phyloP scores from a whole-genome alignment of 2,113 vertebrate genomes.

The Turdus rufiventris region DNA sequence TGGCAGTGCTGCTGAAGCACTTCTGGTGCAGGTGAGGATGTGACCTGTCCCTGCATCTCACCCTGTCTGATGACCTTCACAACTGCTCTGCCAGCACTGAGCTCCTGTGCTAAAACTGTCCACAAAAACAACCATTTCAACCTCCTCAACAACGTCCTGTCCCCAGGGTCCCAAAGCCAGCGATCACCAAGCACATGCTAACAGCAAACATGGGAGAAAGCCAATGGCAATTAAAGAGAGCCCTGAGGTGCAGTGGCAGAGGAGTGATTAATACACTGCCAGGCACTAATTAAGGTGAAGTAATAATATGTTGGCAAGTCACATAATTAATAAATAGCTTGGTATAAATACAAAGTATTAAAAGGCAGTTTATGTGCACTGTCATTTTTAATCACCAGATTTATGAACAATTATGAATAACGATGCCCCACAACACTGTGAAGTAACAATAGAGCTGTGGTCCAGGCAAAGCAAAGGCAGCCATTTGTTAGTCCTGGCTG shows the following conservation, averaged over 20 bases:
- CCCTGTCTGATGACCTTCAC: not conserved
- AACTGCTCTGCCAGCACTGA: not conserved
- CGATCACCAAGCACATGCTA: not conserved
- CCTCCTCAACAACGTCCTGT: not conserved
- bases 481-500: not conserved
- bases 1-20: not conserved
- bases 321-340: slow-evolving; percentile 26
- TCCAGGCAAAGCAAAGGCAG: not conserved
- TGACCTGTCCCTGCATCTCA: not conserved
- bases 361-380: slow-evolving; percentile 19
- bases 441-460: not conserved
- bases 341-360: slow-evolving; percentile 6
- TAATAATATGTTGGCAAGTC: slow-evolving; percentile 10
- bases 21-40: not conserved
- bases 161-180: not conserved
- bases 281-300: slow-evolving; percentile 10
- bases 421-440: not conserved
- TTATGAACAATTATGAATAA: slow-evolving; percentile 27
- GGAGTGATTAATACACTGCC: not conserved
- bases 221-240: not conserved
- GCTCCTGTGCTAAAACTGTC: not conserved
- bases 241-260: not conserved
- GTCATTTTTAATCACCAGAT: slow-evolving; percentile 25
- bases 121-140: not conserved
- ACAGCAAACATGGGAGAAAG: not conserved